Evolutionary conservation across 2,797 vertebrate species (phyloP), one percentile per base, ranked within the genome.

Genomic region (Anabas testudineus): DNA sequence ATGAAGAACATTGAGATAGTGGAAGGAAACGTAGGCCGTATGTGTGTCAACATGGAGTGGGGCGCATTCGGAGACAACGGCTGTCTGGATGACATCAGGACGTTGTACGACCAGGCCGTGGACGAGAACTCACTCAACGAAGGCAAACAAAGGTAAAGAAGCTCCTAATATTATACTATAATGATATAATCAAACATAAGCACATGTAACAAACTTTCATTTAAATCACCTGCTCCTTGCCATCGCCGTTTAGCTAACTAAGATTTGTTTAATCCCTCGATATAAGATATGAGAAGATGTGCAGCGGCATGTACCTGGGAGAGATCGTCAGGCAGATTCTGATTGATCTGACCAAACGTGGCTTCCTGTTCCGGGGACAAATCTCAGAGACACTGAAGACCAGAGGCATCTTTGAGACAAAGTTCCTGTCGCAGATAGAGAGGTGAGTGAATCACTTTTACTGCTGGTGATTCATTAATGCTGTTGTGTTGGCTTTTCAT

Each of bases 11-110:
- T 99, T 1, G 97, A 99, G 93, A 95, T 94, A 36, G 95, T 99
- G 65, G 94, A 94, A 0, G 97, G 97, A 9, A 90, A 82, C 0
- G 91, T 95, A 22, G 98, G 98, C 0, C 94, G 89, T 7, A 99
- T 99, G 98, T 99, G 98, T 1, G 96, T 99, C 80, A 99, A 99
- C 84, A 99, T 98, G 80, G 98, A 99, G 83, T 99, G 98, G 97
- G 97, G 98, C 3, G 98, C 96, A 0, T 99, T 99, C 0, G 98
- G 98, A 34, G 98, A 99, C 90, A 98, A 96, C 0, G 98, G 98
- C 8, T 97, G 98, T 84, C 93, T 99, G 87, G 97, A 99, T 0
- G 97, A 99, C 80, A 97, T 99, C 93, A 94, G 97, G 84, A 99
- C 97, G 0, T 71, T 89, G 45, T 99, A 97, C 48, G 98, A 99